Evolutionary conservation across 2,113 vertebrate species (phyloP).

Genomic region (Atractosteus spatula): DNA sequence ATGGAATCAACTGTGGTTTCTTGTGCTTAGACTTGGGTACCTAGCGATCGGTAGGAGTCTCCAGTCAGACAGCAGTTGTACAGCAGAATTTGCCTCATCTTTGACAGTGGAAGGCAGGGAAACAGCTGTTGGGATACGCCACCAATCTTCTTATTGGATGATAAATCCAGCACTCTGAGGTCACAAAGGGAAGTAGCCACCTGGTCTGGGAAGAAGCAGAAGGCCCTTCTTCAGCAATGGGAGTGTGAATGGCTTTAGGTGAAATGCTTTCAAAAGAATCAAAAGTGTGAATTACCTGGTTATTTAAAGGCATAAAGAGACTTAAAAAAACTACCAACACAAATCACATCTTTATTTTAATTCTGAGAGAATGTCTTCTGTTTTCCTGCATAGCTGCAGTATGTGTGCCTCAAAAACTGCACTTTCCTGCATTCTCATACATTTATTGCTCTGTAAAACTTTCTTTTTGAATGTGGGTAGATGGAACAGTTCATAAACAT

Average conservation of each 20-base stretch:
- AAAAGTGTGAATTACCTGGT: not conserved
- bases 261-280: not conserved
- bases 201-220: constrained; percentile 66
- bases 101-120: constrained; percentile 67
- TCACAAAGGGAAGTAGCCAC: constrained; percentile 72
- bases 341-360: not conserved
- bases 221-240: too few relatives aligned
- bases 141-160: constrained; percentile 75
- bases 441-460: too few relatives aligned
- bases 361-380: too few relatives aligned
- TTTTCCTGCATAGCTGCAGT: too few relatives aligned
- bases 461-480: too few relatives aligned
- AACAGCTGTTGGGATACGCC: constrained; percentile 60
- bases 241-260: too few relatives aligned
- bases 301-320: not conserved
- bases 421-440: too few relatives aligned
- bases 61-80: constrained; percentile 67
- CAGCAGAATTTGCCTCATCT: constrained; percentile 66
- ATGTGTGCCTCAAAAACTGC: too few relatives aligned
- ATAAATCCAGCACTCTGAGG: constrained; percentile 76
- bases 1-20: too few relatives aligned
- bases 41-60: constrained; percentile 69
- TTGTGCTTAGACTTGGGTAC: constrained; percentile 43
- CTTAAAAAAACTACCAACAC: not conserved
- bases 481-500: too few relatives aligned